Base-by-base conservation (phyloP, 2,797 vertebrate species). In the Melopsittacus undulatus region DNA sequence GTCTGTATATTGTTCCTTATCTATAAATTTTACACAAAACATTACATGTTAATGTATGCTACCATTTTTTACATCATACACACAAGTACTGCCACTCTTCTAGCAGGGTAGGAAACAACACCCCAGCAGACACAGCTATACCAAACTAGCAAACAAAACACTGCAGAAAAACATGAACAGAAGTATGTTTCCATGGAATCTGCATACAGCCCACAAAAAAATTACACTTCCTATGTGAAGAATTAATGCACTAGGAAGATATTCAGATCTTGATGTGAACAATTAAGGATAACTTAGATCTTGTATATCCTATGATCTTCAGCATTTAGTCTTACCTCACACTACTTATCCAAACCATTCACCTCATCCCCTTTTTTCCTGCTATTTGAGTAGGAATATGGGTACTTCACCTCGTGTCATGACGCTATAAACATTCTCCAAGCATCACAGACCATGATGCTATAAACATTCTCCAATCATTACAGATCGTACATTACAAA, bases 231-330 rank as follows among this genome's bases (percentile, higher is more conserved):
- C 63, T 88, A 75, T 43, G 21, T 52, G 64, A 87, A 94, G 70
- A 61, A 72, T 6, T 11, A 69, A 75, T 81, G 69, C 29, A 59
- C 51, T n/a, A 94, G 8, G 38, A 85, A 85, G 38, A 81, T n/a
- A 86, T 20, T 51, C 56, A 87, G 27, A 82, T 56, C 67, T 38
- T 36, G 8, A 76, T 59, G 56, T 13, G 54, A 92, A 73, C 70
- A 92, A 84, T 10, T 79, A 59, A 87, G 74, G 43, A 34, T 94
- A 93, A 94, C 80, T 82, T 84, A 92, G 43, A 66, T 89, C 86
- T 84, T 92, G 90, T n/a, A 82, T 48, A 93, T 79, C 70, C 40
- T 63, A 57, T 1, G 0, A 51, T 70, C 56, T 85, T 78, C 45
- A 59, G 51, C 38, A 51, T 62, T 66, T 59, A 79, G 8, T 64